phyloP scores from a whole-genome alignment of 2,113 vertebrate genomes.

The Galemys pyrenaicus region DNA sequence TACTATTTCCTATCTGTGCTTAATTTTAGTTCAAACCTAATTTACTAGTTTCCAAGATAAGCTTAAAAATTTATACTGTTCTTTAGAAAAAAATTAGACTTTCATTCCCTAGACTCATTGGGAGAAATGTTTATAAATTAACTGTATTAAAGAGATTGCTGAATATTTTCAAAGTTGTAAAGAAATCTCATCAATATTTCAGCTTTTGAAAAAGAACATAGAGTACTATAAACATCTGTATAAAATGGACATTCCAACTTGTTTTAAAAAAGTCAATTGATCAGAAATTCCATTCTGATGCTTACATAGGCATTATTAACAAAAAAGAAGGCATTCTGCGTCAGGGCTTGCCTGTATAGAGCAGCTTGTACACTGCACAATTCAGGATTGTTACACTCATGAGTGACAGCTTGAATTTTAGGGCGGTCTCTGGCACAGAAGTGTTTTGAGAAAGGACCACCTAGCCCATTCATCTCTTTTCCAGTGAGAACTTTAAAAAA shows the following conservation, averaged over 20 bases:
- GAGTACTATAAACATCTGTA: background rate
- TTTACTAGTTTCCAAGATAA: slow-evolving; percentile 14
- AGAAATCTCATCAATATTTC: background rate
- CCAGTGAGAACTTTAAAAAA: background rate
- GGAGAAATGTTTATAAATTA: background rate
- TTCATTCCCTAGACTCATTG: background rate
- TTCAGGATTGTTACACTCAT: background rate
- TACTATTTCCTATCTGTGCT: background rate
- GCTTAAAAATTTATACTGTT: background rate
- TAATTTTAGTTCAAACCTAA: slow-evolving; percentile 36
- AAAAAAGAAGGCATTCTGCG: background rate
- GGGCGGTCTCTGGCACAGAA: background rate
- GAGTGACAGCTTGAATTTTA: background rate
- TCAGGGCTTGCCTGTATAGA: background rate
- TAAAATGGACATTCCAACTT: background rate
- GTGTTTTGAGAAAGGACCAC: background rate
- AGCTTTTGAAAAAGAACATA: background rate
- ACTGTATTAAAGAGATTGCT: background rate
- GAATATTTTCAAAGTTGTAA: background rate
- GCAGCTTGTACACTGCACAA: background rate
- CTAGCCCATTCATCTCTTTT: background rate
- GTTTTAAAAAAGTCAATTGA: background rate
- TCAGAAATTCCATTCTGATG: background rate
- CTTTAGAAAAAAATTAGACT: background rate
- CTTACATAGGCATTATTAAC: background rate